Evolutionary conservation across 2,888 invertebrate genomes (phyloP), one percentile per base, ranked within the genome.

Genomic region (Cephus nigrinus): DNA sequence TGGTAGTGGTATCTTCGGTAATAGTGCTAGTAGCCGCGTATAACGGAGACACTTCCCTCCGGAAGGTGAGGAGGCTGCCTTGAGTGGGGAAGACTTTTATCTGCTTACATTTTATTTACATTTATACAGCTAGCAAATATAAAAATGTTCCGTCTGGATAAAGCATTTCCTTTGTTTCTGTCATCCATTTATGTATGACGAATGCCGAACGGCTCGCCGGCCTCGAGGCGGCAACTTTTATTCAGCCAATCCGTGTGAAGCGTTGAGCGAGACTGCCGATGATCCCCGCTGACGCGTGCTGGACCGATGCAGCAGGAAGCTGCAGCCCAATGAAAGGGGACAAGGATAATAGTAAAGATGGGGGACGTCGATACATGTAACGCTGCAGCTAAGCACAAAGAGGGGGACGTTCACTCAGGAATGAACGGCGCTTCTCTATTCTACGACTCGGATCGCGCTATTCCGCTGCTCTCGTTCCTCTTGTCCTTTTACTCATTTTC

Each of bases 31-130:
- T 30, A 30, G 30, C 5, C 40, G 15, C 4, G 40, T 15, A 40
- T 40, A 40, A 15, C 15, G 55, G 55, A 55, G 55, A 55, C 55
- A 23, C 55, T 55, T 73, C 68, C 23, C 36, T 73, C 35, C 31
- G 69, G 68, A 71, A 77, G 69, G 23, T 35, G 40, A 36, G 33
- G 30, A 55, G 33, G 30, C 69, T 35, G 68, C 23, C 2, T 23
- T 72, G 73, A 74, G 73, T 72, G 68, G 75, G 71, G 76, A 35
- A 77, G 75, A 74, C 76, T 80, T 83, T 80, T 81, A 80, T 84
- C 82, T 83, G 82, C 84, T 84, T 82, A 82, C 73, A 73, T 71
- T 84, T 82, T 82, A 84, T 84, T 84, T 84, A 82, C 83, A 83
- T 86, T 85, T 84, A 83, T 80, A 82, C 82, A 83, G 79, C 77